Conservation (phyloP, 2,888 invertebrate genomes). For the Heliconius cydno region DNA sequence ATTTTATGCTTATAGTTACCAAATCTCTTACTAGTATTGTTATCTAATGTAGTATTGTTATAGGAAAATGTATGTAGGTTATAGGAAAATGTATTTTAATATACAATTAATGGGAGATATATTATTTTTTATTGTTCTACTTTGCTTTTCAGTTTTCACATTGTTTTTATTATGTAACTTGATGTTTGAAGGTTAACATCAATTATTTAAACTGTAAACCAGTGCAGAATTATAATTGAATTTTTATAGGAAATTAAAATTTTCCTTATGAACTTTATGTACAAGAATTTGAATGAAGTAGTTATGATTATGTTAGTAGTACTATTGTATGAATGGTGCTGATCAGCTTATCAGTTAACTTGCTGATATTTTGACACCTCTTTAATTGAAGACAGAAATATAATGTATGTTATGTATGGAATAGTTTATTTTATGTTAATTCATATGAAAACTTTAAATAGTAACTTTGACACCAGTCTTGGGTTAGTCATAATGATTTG, state of each 20-base stretch:
- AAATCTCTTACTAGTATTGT: background rate
- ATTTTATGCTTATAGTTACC: background rate
- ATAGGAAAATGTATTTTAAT: background rate
- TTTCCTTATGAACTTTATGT: background rate
- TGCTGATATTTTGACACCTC: background rate
- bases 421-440: background rate
- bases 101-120: conserved; percentile 9
- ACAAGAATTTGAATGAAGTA: background rate
- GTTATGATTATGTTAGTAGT: background rate
- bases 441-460: background rate
- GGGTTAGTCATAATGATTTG: conserved; percentile 35
- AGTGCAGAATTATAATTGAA: background rate
- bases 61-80: background rate
- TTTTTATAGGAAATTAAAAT: background rate
- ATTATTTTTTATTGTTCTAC: background rate
- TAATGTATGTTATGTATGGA: background rate
- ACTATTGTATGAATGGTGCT: no score
- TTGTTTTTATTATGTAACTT: conserved; percentile 1
- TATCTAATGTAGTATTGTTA: background rate
- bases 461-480: conserved; percentile 12
- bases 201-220: background rate
- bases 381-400: background rate
- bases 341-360: no score
- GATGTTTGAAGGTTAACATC: background rate
- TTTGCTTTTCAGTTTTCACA: background rate